These are phyloP conservation scores for Falco punctatus DNA, from an alignment of 2,113 vertebrate genomes.

Conservation along the genomic window DNA sequence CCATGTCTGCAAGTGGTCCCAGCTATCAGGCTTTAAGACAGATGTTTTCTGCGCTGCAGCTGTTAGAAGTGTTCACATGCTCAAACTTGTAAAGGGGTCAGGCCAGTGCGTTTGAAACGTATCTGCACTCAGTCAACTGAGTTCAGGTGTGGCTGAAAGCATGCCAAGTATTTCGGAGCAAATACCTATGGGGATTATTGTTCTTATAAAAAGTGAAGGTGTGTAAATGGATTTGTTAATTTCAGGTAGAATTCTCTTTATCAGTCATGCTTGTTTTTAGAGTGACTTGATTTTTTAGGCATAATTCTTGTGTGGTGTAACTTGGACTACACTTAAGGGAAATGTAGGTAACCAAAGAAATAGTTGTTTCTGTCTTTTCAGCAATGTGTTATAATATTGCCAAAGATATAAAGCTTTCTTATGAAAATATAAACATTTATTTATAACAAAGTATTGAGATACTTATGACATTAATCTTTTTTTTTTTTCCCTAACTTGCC, in stretches of 20 bases:
- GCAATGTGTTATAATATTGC: background rate
- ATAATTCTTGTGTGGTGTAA: background rate
- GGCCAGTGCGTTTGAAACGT: background rate
- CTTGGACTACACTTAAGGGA: background rate
- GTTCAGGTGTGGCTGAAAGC: conserved; percentile 9
- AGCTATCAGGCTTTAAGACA: background rate
- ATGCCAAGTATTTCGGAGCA: background rate
- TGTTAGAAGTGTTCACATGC: background rate
- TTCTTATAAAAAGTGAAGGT: background rate
- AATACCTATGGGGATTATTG: background rate
- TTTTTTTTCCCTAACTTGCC: background rate
- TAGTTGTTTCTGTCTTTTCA: background rate
- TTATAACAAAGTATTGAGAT: background rate
- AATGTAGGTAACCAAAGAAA: background rate
- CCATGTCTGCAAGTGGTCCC: background rate
- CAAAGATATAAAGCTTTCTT: background rate
- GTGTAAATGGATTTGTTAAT: background rate
- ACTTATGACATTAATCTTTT: background rate
- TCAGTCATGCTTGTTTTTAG: background rate
- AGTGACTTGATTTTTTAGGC: background rate
- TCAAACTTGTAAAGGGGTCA: background rate
- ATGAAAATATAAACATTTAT: background rate
- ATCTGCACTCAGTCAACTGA: background rate
- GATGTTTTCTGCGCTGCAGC: background rate
- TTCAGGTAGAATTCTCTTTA: background rate